A percentile compares a stretch with the other conserved stretches of the same genome.
Conservation (phyloP, 2,797 vertebrate genomes). For the Phrynocephalus vlangalii region DNA sequence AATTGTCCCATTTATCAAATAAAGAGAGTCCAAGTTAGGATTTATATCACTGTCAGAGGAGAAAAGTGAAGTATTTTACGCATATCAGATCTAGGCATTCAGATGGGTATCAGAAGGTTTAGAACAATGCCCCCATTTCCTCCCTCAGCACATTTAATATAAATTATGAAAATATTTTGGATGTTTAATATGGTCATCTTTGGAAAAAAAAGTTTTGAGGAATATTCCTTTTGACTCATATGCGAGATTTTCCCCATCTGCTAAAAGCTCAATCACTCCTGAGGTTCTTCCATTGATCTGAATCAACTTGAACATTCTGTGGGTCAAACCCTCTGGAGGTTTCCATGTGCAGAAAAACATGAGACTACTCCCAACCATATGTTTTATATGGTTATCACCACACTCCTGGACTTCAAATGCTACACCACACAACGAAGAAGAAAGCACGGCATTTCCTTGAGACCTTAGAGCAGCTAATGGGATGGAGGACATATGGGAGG, state of each 20-base stretch:
- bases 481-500: not conserved
- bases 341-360: not conserved
- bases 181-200: not conserved
- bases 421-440: not conserved
- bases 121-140: no score
- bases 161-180: not conserved
- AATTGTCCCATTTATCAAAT: no score
- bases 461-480: not conserved
- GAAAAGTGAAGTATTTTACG: no score
- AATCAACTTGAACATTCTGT: not conserved
- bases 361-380: not conserved
- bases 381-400: not conserved
- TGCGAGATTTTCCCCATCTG: not conserved
- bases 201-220: not conserved
- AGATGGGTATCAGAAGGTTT: no score
- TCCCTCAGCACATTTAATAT: not conserved
- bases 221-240: not conserved
- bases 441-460: not conserved
- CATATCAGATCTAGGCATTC: no score
- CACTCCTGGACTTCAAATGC: not conserved
- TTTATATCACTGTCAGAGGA: no score
- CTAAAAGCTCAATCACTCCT: not conserved
- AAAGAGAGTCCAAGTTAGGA: no score
- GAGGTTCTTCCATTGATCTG: not conserved
- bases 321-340: not conserved